Conservation (phyloP, 64 coral and sea anemone genomes). For the Montipora cactus region DNA sequence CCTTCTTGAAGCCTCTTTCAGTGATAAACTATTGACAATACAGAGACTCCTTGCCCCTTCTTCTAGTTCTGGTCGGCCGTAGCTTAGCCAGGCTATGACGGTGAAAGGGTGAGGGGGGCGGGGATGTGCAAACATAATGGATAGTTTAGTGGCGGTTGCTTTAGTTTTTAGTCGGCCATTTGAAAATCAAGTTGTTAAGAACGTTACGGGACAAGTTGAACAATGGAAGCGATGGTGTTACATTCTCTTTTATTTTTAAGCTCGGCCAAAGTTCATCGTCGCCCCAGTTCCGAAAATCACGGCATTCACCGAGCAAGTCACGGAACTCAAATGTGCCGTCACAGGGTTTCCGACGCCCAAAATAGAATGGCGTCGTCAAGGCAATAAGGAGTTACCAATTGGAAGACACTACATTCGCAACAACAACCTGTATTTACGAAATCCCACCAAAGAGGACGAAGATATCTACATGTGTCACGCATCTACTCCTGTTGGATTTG, state of each 20-base stretch:
- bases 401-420: slow-evolving; percentile 44
- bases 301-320: slow-evolving; percentile 38
- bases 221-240: neutral
- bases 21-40: too few relatives aligned
- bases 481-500: slow-evolving; percentile 30
- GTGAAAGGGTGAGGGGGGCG: too few relatives aligned
- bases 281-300: slow-evolving; percentile 18
- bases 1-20: too few relatives aligned
- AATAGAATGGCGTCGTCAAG: slow-evolving; percentile 47
- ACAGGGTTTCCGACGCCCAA: slow-evolving; percentile 40
- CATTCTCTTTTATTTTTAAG: neutral
- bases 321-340: slow-evolving; percentile 45
- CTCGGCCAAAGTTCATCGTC: slow-evolving; percentile 22
- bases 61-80: too few relatives aligned
- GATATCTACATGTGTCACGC: slow-evolving; percentile 69
- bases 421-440: slow-evolving; percentile 30
- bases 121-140: too few relatives aligned
- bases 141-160: too few relatives aligned
- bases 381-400: slow-evolving; percentile 38
- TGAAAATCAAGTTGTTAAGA: too few relatives aligned
- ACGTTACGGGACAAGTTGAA: too few relatives aligned
- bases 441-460: slow-evolving; percentile 58
- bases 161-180: too few relatives aligned
- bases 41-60: too few relatives aligned
- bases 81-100: too few relatives aligned